Conservation (phyloP, 2,888 invertebrate species). For the Eulithis testata region DNA sequence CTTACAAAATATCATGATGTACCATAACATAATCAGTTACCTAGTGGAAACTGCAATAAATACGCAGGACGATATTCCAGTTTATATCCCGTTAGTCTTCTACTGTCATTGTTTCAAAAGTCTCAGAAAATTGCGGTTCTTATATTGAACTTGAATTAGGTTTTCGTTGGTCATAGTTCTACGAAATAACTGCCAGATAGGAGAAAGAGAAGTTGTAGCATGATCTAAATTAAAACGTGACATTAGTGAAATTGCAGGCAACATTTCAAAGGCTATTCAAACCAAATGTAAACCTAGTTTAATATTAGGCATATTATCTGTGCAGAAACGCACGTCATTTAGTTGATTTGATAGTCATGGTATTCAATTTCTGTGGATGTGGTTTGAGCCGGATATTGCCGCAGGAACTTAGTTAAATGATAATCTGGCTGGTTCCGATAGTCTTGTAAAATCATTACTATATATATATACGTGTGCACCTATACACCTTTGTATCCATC, state of each 20-base stretch:
- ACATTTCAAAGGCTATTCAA: too few species aligned
- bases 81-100: conserved; percentile 20
- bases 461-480: too few species aligned
- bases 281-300: too few species aligned
- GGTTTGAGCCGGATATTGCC: conserved; percentile 6
- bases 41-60: conserved; percentile 1
- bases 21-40: neutral
- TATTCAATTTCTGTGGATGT: neutral
- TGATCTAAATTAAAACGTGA: too few species aligned
- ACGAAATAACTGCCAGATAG: conserved; percentile 5
- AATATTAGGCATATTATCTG: neutral
- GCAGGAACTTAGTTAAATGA: neutral
- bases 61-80: conserved; percentile 17
- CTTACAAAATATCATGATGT: neutral
- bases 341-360: neutral
- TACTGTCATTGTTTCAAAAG: conserved; percentile 20
- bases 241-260: too few species aligned
- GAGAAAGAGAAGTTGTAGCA: too few species aligned
- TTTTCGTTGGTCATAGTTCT: conserved; percentile 14
- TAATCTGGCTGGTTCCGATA: conserved; percentile 3
- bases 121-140: conserved; percentile 28
- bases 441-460: neutral
- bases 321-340: neutral
- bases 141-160: conserved; percentile 21
- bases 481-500: too few species aligned